phyloP scores from a whole-genome alignment of 2,113 vertebrate species.

The Phocoena sinus region DNA sequence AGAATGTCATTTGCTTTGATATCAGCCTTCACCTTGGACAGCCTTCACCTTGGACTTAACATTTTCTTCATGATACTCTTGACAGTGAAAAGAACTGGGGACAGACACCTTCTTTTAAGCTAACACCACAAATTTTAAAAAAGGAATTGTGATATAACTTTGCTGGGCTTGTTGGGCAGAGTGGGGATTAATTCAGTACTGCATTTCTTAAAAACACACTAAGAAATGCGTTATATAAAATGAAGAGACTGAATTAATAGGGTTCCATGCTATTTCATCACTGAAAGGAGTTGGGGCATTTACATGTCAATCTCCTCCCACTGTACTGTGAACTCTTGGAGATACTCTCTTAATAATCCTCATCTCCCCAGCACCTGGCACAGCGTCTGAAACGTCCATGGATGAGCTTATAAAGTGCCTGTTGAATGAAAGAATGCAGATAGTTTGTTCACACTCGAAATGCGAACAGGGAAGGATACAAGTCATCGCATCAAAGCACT shows the following conservation, averaged over 20 bases:
- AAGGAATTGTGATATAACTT: background rate
- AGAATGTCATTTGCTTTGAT: conserved; percentile 52
- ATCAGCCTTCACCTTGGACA: background rate
- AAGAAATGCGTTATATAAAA: background rate
- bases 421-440: background rate
- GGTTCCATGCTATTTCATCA: background rate
- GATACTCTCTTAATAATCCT: background rate
- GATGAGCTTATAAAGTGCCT: background rate
- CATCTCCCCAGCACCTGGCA: background rate
- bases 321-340: background rate
- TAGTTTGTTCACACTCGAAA: background rate
- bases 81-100: background rate
- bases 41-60: background rate
- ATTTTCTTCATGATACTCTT: background rate
- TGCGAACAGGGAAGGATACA: background rate
- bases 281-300: background rate
- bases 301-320: background rate
- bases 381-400: background rate
- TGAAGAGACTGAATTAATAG: background rate
- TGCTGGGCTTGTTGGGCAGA: background rate
- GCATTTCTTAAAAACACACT: background rate
- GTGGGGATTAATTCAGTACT: background rate
- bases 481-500: background rate
- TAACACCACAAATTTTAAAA: background rate
- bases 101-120: background rate